Evolutionary conservation across 2,888 invertebrate species (phyloP), one percentile per base, ranked within the genome.

Genomic region (Himalopsyche anomala): DNA sequence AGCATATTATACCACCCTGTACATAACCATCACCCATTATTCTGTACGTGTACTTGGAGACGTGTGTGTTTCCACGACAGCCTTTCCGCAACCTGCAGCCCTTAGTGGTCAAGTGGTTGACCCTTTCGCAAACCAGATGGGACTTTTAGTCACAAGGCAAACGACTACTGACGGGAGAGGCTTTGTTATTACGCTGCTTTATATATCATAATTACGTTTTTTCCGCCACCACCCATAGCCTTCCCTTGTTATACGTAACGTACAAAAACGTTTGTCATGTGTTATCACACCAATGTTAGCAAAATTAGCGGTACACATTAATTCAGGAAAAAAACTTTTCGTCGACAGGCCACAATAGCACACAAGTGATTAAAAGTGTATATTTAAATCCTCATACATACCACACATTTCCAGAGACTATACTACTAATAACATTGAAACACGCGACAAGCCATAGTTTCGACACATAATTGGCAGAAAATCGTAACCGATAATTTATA

Each of bases 141-240:
- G 74, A 74, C 74, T 74, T 74, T 74, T 36, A 38, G 74, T 74
- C 74, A 38, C 74, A 15, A 74, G 74, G 36, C 74, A 19, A 19
- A 36, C 74, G 74, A 74, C 28, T 36, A 74, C 38, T 74, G 74
- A 74, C 38, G 74, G 28, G 74, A 38, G 74, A 74, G 74, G 74
- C 74, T 74, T 74, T 74, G 74, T 74, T 74, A 74, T 74, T 74
- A 74, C 74, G 36, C 38, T 15, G 74, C 74, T 74, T 74, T 74
- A 74, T 74, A 74, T 74, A 38, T 74, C 36, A 74, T 74, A 74
- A 74, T 74, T 38, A 74, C 74, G 36, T 74, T 74, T 74, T 74
- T 74, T 74, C 74, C 38, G 74, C 36, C 11, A 0, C 74, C 15
- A 12, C 74, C 36, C 36, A 15, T 51, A 15, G 15, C 51, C 15